Conservation (phyloP, 1,140 invertebrate species). For the Parasteatoda tepidariorum region DNA sequence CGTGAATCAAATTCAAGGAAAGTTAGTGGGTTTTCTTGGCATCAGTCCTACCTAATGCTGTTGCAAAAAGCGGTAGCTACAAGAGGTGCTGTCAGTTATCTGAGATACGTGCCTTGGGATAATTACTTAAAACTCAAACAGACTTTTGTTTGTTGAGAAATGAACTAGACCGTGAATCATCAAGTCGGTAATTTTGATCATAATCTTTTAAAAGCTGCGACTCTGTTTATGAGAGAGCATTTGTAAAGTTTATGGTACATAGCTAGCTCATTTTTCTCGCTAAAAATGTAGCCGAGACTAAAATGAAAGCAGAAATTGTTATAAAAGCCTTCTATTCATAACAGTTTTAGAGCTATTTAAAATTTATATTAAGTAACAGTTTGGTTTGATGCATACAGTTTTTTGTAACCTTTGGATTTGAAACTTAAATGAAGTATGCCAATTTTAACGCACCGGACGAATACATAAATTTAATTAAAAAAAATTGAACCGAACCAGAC, state of each 20-base stretch:
- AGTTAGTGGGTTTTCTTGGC: slow-evolving; percentile 21
- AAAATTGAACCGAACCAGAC: no score
- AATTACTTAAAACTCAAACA: slow-evolving; percentile 32
- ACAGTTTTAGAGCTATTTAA: no score
- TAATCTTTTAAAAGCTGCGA: slow-evolving; percentile 41
- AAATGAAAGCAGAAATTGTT: no score
- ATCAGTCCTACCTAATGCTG: slow-evolving; percentile 7
- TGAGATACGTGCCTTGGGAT: not conserved
- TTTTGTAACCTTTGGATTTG: no score
- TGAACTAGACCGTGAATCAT: slow-evolving; percentile 12
- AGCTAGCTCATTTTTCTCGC: no score
- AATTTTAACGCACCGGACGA: no score
- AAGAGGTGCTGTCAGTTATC: slow-evolving; percentile 35
- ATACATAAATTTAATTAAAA: no score
- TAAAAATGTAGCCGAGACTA: no score
- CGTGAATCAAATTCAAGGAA: slow-evolving; percentile 22
- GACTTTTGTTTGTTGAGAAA: not conserved
- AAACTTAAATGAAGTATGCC: no score
- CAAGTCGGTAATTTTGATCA: slow-evolving; percentile 49
- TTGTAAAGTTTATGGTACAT: not conserved
- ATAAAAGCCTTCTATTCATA: no score
- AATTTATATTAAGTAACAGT: no score
- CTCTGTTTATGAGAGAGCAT: not conserved
- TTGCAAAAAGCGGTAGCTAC: slow-evolving; percentile 14
- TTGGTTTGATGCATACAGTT: no score